Evolutionary conservation across 2,113 vertebrate genomes (phyloP).

Genomic region (Petroica traversi): DNA sequence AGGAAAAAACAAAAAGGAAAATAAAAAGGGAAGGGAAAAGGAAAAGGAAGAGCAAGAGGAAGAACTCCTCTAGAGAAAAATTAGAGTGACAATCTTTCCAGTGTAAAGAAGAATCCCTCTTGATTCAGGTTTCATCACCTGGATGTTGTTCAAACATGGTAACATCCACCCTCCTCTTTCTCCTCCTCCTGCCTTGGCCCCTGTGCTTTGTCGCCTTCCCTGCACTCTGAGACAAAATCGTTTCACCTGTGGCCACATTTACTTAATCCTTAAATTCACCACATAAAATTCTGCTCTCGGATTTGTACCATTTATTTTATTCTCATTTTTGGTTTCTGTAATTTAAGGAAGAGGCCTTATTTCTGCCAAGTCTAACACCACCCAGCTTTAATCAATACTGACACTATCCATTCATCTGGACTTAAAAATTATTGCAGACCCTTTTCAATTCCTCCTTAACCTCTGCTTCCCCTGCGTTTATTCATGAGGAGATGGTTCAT

Average conservation of each 20-base stretch:
- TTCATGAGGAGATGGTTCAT: not conserved
- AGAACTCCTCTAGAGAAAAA: too few relatives aligned
- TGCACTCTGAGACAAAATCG: not conserved
- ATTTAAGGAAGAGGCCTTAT: not conserved
- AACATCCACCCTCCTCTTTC: not conserved
- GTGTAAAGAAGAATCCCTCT: not conserved
- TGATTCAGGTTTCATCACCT: not conserved
- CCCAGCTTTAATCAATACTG: not conserved
- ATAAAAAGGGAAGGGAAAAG: not conserved
- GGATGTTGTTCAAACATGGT: not conserved
- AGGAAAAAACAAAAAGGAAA: not conserved
- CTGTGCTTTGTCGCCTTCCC: not conserved
- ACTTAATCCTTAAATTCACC: not conserved
- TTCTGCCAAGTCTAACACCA: fast-evolving
- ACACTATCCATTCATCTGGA: not conserved
- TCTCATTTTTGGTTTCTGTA: not conserved
- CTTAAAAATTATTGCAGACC: not conserved
- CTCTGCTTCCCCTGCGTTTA: not conserved
- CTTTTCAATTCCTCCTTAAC: not conserved
- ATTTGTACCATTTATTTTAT: not conserved
- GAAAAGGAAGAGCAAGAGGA: too few relatives aligned
- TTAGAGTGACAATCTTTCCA: not conserved
- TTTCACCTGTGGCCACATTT: not conserved
- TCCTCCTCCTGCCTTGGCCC: not conserved
- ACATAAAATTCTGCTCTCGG: not conserved